Percentiles rank a stretch among this genome's conserved stretches.
Evolutionary conservation across 1,140 invertebrate genomes (phyloP).

Genomic region (Papilio xuthus): DNA sequence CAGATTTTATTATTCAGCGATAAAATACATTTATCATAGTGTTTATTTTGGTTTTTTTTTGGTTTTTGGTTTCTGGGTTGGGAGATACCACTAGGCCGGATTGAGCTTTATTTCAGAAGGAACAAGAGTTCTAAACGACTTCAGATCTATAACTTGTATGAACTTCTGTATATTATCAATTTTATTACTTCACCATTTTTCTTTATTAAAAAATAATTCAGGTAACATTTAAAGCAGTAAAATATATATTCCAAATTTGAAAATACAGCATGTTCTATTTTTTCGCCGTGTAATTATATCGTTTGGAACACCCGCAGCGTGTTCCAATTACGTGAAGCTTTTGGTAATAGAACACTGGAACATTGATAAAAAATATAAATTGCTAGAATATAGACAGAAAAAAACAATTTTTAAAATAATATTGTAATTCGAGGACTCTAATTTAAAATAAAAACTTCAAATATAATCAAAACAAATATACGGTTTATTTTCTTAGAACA

Average conservation of each 20-base stretch:
- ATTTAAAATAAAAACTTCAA: neutral
- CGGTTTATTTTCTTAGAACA: no score
- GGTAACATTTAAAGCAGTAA: neutral
- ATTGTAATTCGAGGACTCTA: neutral
- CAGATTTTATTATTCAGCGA: neutral
- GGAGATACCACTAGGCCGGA: no score
- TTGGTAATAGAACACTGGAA: conserved; percentile 32
- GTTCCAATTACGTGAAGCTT: conserved; percentile 33
- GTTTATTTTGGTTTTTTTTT: neutral
- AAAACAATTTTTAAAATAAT: neutral
- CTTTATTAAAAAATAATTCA: no score
- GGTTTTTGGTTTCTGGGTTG: no score
- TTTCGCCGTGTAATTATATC: conserved; percentile 33
- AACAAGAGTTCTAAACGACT: no score
- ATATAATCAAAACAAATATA: no score
- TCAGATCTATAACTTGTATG: no score
- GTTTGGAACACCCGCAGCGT: conserved; percentile 25
- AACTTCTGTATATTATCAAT: no score
- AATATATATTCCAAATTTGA: neutral
- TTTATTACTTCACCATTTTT: no score
- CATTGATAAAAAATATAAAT: no score
- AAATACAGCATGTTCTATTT: conserved; percentile 25
- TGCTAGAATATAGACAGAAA: conserved; percentile 23
- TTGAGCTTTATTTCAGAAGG: no score
- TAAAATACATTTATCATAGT: neutral